Evolutionary conservation across 2,888 invertebrate species (phyloP), one percentile per base, ranked within the genome.

Genomic region (Nowickia ferox): DNA sequence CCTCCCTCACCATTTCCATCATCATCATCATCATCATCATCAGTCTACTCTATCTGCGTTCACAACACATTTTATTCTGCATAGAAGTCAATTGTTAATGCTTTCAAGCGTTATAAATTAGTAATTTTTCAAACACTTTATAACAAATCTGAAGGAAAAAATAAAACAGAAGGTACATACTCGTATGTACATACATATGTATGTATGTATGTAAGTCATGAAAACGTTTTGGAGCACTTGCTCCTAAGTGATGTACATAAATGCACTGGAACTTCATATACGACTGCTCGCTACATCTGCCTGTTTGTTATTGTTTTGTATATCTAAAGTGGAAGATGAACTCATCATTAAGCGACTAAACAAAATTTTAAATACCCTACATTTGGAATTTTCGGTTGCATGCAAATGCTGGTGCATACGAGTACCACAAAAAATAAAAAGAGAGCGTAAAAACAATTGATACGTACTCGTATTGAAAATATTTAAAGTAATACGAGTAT

Each of bases 61-160:
- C 55, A 65, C 13, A 61, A 61, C 22, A 63, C 44, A 40, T 13
- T 51, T n/a, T 22, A 48, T 59, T 68, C 11, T 59, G 38, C 55
- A 46, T 75, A 59, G 40, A 71, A 81, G 81, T 75, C 77, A 77
- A 83, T 83, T 83, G 83, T 77, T 77, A 44, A 83, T 30, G 72
- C 71, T 77, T 66, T 77, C 77, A 77, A 77, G 71, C 72, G 83
- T 83, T 72, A 77, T 51, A 77, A 83, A 77, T 76, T 79, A 72
- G 79, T 79, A 79, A 79, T 79, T 79, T 79, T 79, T 79, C 15
- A 79, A 79, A 78, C 63, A 17, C 68, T 53, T 53, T 22, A n/a
- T 15, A 48, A 61, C 17, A 30, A 57, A 68, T 40, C 40, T n/a
- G 44, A 44, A 15, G 59, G 9, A 44, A 46, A 38, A 22, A n/a